phyloP scores from a whole-genome alignment of 1,140 invertebrate species.

The Euglossa dilemma region DNA sequence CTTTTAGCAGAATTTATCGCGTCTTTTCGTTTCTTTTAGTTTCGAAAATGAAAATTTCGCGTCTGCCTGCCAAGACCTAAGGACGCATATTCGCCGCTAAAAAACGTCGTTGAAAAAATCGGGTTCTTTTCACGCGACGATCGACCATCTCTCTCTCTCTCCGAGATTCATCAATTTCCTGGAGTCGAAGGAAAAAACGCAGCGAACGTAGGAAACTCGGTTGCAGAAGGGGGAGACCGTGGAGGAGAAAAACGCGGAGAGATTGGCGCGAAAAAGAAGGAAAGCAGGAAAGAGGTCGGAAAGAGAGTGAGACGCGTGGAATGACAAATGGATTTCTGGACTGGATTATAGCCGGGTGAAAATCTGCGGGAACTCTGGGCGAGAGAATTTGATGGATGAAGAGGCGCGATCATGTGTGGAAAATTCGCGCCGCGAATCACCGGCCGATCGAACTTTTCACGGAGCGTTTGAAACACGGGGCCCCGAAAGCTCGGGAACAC shows the following conservation, averaged over 20 bases:
- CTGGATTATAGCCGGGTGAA: conserved; percentile 70
- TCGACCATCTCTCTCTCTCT: not conserved
- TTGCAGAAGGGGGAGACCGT: conserved; percentile 12
- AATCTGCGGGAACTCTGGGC: conserved; percentile 47
- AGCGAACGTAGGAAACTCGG: conserved; percentile 59
- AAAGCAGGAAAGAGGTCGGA: conserved; percentile 54
- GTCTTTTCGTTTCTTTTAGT: too few species aligned
- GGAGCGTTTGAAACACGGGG: conserved; percentile 4
- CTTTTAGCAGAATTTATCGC: too few species aligned
- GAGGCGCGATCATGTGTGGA: conserved; percentile 78
- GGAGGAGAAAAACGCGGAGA: not conserved
- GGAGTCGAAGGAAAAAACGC: conserved; percentile 44
- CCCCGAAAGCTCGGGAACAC: not conserved
- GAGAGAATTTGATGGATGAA: conserved; percentile 78
- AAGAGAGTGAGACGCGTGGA: conserved; percentile 45
- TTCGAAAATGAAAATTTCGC: not conserved
- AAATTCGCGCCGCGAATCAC: conserved; percentile 75
- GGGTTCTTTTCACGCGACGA: not conserved
- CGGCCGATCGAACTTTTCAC: conserved; percentile 49
- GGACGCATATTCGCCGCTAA: too few species aligned
- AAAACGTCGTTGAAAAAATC: not conserved
- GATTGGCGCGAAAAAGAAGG: conserved; percentile 59
- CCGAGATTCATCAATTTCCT: conserved; percentile 44
- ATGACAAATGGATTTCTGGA: conserved; percentile 80
- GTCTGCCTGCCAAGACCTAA: not conserved